Conservation (phyloP, 2,113 vertebrate species). For the Rhegmatorhina hoffmannsi region DNA sequence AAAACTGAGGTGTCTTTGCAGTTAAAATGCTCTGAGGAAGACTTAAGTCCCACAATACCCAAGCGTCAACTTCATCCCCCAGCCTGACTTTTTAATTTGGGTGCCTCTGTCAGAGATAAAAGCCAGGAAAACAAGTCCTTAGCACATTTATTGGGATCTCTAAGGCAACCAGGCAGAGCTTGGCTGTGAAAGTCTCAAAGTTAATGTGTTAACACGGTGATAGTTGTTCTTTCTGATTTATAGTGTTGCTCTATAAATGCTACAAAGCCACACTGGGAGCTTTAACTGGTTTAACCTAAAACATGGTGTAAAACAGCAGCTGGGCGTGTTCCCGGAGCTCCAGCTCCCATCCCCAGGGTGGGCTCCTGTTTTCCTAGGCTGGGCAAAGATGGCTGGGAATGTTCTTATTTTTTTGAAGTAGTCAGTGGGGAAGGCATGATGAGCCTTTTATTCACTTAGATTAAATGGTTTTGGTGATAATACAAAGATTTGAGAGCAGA, state of each 20-base stretch:
- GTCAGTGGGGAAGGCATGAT: not conserved
- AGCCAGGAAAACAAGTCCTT: not conserved
- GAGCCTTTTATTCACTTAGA: not conserved
- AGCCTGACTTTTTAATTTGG: not conserved
- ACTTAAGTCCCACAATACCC: not conserved
- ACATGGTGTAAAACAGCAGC: not conserved
- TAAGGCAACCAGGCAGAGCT: not conserved
- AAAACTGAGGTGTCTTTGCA: not conserved
- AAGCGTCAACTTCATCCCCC: not conserved
- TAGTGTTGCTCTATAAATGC: not conserved
- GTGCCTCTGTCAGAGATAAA: not conserved
- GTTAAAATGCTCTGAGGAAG: not conserved
- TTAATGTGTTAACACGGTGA: not conserved
- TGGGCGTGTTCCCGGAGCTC: not conserved
- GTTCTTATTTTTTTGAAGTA: not conserved
- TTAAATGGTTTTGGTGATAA: conserved; percentile 5
- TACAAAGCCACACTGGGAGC: not conserved
- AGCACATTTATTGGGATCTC: not conserved
- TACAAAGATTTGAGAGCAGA: not conserved
- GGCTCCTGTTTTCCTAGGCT: not conserved
- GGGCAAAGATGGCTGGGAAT: not conserved
- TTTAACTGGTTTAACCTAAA: conserved; percentile 19
- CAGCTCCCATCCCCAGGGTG: not conserved
- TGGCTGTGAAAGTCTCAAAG: not conserved
- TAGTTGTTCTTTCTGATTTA: not conserved